Evolutionary conservation across 2,888 invertebrate species (phyloP), one percentile per base, ranked within the genome.

Genomic region (Halictus quadricinctus): DNA sequence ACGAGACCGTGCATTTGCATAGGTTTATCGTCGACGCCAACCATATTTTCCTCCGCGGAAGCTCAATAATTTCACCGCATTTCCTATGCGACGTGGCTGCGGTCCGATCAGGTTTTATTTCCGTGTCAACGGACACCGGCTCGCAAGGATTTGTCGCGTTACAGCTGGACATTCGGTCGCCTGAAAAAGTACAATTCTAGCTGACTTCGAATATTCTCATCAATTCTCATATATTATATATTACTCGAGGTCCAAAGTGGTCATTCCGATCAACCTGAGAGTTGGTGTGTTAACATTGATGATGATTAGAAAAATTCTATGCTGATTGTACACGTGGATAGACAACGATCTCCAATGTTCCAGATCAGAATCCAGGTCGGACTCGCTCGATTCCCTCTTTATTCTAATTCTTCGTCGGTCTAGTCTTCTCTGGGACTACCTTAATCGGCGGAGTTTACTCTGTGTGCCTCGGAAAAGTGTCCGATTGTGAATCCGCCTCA

Each of bases 1-100:
- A 66, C 46, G 43, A 25, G 25, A 43, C 36, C 46, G 74, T 21
- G 60, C 75, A 78, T 78, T 83, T 78, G 64, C 74, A 75, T 60
- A 60, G 41, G 70, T 72, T 72, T 46, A 29, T 36, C 48, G 50
- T 74, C 36, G 12, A 18, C 29, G 12, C 21, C 54, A 6, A 54
- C 54, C 73, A 54, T 41, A 50, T 66, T 64, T 36, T 15, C 54
- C 46, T 7, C 13, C 60, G 41, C 8, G 72, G 15, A 48, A 21
- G 43, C 48, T 76, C 72, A 72, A 72, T 72, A 50, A 72, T 72
- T 76, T 43, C n/a, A 70, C 41, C 13, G 29, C 7, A 3, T 72
- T 29, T 25, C 15, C 36, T 54, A 50, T 46, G 36, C 76, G 13
- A 0, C 64, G 43, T 21, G 64, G 36, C 60, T 21, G 18, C 25